phyloP scores from a whole-genome alignment of 2,113 vertebrate genomes.

The Stercorarius parasiticus region DNA sequence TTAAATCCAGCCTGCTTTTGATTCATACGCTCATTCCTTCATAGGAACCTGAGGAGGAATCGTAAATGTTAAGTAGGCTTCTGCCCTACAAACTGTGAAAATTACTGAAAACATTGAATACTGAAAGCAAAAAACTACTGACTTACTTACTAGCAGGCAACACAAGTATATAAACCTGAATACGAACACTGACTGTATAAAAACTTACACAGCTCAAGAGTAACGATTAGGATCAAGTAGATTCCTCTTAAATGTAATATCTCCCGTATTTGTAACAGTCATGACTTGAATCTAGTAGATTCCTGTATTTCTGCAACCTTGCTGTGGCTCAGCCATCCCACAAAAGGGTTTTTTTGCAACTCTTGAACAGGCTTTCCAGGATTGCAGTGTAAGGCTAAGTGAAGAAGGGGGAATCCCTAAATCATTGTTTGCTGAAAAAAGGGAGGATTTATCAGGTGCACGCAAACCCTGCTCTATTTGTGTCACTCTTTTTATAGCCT shows the following conservation, averaged over 20 bases:
- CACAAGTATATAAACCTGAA: not conserved
- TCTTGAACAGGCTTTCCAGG: not conserved
- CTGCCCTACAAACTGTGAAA: not conserved
- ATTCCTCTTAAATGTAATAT: not conserved
- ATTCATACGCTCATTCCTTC: not conserved
- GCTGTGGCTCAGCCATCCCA: not conserved
- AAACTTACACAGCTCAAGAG: not conserved
- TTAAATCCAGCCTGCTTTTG: not conserved
- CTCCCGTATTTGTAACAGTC: not conserved
- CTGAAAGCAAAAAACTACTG: not conserved
- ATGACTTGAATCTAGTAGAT: not conserved
- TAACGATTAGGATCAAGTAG: not conserved
- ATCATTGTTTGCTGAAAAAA: not conserved
- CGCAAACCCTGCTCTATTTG: not conserved
- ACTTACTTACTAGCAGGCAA: not conserved
- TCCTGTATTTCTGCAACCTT: not conserved
- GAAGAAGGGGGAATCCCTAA: not conserved
- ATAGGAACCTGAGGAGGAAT: not conserved
- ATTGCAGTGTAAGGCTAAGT: not conserved
- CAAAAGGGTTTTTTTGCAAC: not conserved
- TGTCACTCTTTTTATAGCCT: not conserved
- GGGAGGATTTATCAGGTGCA: not conserved
- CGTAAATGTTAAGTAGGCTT: not conserved
- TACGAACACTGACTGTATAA: not conserved
- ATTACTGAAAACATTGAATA: not conserved